These are phyloP conservation scores for Acrocephalus arundinaceus DNA, from an alignment of 2,113 vertebrate species.

Conservation along the genomic window DNA sequence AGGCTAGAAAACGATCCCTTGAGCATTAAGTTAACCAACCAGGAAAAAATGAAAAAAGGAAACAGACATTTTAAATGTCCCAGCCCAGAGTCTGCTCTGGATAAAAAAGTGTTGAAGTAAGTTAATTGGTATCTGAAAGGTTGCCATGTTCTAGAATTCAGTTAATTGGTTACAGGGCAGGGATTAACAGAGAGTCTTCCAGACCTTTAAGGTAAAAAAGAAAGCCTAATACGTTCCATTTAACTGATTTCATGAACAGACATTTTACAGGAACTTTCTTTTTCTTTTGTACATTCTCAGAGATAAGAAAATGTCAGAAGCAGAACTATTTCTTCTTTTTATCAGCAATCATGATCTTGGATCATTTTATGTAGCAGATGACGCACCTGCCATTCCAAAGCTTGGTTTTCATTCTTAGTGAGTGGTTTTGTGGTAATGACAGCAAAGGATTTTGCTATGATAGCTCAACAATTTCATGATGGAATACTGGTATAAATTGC, in stretches of 20 bases:
- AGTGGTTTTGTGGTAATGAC: neutral
- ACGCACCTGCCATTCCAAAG: neutral
- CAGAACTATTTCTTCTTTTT: neutral
- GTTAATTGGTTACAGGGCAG: neutral
- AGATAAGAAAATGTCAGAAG: neutral
- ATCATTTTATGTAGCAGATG: neutral
- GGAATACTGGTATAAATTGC: neutral
- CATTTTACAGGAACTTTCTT: neutral
- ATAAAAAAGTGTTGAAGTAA: neutral
- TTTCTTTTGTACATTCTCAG: neutral
- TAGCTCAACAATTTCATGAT: neutral
- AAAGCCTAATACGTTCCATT: neutral
- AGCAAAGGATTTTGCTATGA: neutral
- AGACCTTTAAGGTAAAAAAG: neutral
- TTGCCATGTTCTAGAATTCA: neutral
- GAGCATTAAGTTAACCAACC: neutral
- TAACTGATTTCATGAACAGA: neutral
- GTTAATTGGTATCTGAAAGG: constrained; percentile 26
- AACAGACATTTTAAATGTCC: neutral
- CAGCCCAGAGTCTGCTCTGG: neutral
- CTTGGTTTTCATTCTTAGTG: neutral
- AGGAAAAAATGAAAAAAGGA: neutral
- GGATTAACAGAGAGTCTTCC: neutral
- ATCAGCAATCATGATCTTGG: neutral
- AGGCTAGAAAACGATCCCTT: neutral